Evolutionary conservation across 2,888 invertebrate species (phyloP).

Genomic region (Drosophila lacicola): DNA sequence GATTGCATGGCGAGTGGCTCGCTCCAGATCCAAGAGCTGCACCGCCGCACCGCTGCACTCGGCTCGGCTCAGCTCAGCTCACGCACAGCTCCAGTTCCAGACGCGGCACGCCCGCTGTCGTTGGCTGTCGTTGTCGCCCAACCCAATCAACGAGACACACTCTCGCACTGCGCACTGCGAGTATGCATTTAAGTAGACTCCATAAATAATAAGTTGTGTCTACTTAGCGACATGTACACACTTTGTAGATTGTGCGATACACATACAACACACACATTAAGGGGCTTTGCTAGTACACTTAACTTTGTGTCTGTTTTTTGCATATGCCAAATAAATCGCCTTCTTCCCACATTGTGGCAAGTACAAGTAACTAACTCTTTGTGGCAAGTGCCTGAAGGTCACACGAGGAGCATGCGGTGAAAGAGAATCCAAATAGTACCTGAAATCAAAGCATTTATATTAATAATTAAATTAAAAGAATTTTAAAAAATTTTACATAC

Average conservation of each 20-base stretch:
- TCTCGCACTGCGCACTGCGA: constrained; percentile 22
- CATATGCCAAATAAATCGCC: constrained; percentile 35
- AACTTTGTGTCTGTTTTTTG: constrained; percentile 29
- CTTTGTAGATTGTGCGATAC: constrained; percentile 60
- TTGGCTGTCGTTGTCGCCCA: constrained; percentile 61
- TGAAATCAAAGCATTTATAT: not conserved
- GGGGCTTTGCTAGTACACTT: constrained; percentile 3
- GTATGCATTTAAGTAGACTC: constrained; percentile 70
- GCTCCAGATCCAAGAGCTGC: constrained; percentile 24
- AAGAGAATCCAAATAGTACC: not conserved
- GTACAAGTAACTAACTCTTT: constrained; percentile 1
- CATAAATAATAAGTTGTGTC: constrained; percentile 79
- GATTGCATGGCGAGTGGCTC: constrained; percentile 46
- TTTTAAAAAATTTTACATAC: not conserved
- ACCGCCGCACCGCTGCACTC: constrained; percentile 5
- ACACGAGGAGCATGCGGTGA: not conserved
- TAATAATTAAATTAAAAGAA: not conserved
- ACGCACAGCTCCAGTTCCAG: constrained; percentile 48
- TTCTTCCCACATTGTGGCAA: constrained; percentile 29
- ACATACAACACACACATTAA: constrained; percentile 5
- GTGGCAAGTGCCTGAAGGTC: constrained; percentile 29
- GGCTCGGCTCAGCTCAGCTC: constrained; percentile 15
- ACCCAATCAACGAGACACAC: constrained; percentile 62
- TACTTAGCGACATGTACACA: constrained; percentile 77
- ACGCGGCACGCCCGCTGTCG: constrained; percentile 73